Conservation (phyloP, 2,888 invertebrate species). For the Thelaira solivaga region DNA sequence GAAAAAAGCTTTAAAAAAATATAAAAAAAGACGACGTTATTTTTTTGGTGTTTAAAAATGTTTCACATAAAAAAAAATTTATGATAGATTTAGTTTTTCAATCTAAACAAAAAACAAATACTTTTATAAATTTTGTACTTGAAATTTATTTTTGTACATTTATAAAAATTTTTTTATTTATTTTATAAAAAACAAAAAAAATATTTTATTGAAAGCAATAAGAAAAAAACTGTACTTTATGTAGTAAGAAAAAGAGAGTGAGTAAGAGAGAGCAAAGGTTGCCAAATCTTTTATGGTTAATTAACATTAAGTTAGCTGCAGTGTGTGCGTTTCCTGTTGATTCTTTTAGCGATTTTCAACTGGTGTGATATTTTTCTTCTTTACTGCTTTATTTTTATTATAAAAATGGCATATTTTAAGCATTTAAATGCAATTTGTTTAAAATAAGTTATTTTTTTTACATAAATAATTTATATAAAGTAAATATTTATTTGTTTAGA, state of each 20-base stretch:
- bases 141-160: conserved; percentile 40
- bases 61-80: background rate
- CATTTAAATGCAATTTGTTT: conserved; percentile 16
- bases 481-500: conserved; percentile 68
- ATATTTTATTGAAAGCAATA: too few relatives aligned
- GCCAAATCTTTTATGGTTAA: background rate
- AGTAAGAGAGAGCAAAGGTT: background rate
- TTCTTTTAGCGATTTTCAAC: conserved; percentile 13
- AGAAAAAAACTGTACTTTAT: too few relatives aligned
- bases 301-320: conserved; percentile 39
- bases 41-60: too few relatives aligned
- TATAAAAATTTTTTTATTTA: conserved; percentile 8
- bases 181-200: background rate
- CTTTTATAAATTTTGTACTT: conserved; percentile 46
- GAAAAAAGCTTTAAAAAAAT: conserved; percentile 16
- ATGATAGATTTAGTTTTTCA: background rate
- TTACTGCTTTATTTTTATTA: too few relatives aligned
- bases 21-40: conserved; percentile 16
- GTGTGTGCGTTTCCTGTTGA: conserved; percentile 54
- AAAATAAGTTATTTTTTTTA: conserved; percentile 22
- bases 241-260: too few relatives aligned
- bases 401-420: too few relatives aligned
- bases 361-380: conserved; percentile 21
- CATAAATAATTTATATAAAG: conserved; percentile 63
- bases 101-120: conserved; percentile 39